Base-by-base conservation (phyloP, 2,797 vertebrate genomes). In the Channallabes apus region DNA sequence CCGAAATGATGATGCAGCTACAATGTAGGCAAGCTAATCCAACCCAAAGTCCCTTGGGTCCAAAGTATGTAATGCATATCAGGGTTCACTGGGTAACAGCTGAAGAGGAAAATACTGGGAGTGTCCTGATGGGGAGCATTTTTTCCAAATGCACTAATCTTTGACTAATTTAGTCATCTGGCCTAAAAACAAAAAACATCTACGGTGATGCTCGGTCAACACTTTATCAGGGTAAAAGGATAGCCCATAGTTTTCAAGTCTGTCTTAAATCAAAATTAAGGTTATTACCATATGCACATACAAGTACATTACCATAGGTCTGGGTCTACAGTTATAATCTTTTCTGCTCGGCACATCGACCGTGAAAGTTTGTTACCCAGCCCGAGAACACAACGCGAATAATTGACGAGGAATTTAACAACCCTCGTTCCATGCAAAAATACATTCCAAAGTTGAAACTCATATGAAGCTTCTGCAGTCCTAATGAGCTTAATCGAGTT, bases 1-100 rank as follows among this genome's bases (percentile, higher is more conserved):
- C 92, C 80, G 90, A 61, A 72, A 72, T 20, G 68, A 72, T 75
- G 59, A 75, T 75, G 69, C 69, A 73, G 71, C 71, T 73, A 83
- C 35, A 73, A 59, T 51, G 67, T 27, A 59, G 29, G 68, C 27
- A 72, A 72, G 20, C 17, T 41, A 9, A 93, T 93, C 91, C 87
- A 87, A 91, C 89, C 92, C 92, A 92, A 93, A 92, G 93, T 91
- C 92, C 91, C 90, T 89, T 91, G 93, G 91, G 94, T 92, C 94
- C 91, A 76, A 91, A 81, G 27, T 32, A 67, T 92, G 92, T 92
- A 92, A 94, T 93, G 91, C 88, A 82, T 32, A 69, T 72, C 68
- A 20, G 69, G 24, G 54, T 27, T 65, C 73, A 64, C 27, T 54
- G 46, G 61, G 27, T 54, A 76, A 76, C 69, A 83, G 38, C 69